These are phyloP conservation scores for Tenthredo distinguenda DNA, from an alignment of 2,888 invertebrate genomes.

Conservation along the genomic window DNA sequence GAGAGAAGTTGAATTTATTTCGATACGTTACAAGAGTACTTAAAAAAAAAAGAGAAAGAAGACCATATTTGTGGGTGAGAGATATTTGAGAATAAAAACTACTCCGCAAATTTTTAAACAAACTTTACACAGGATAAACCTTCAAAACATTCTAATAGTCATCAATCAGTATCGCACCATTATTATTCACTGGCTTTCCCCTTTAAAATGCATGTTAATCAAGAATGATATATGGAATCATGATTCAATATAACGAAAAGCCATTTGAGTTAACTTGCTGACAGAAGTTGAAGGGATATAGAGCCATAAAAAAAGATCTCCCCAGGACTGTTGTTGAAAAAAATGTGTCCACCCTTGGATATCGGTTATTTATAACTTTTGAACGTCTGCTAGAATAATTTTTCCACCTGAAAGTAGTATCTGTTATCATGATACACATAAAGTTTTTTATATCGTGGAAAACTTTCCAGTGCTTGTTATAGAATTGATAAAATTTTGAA, in stretches of 20 bases:
- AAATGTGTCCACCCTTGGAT: background rate
- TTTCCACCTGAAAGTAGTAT: background rate
- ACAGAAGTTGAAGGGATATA: conserved; percentile 17
- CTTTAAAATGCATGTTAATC: background rate
- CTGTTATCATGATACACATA: background rate
- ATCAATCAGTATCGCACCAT: background rate
- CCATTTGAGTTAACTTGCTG: background rate
- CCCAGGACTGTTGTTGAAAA: background rate
- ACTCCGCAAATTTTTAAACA: background rate
- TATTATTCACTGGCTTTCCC: background rate
- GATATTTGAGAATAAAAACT: background rate
- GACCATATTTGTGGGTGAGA: background rate
- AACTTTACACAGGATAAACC: background rate
- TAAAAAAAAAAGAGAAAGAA: background rate
- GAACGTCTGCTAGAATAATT: background rate
- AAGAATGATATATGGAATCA: background rate
- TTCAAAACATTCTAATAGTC: background rate
- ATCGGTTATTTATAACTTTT: background rate
- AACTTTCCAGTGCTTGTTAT: conserved; percentile 21
- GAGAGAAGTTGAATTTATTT: background rate
- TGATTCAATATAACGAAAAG: background rate
- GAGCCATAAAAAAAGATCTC: background rate
- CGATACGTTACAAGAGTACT: background rate
- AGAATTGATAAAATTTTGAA: background rate
- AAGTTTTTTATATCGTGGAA: background rate